These are phyloP conservation scores for Anarhynchus alexandrinus DNA, from an alignment of 2,113 vertebrate genomes.

Conservation along the genomic window DNA sequence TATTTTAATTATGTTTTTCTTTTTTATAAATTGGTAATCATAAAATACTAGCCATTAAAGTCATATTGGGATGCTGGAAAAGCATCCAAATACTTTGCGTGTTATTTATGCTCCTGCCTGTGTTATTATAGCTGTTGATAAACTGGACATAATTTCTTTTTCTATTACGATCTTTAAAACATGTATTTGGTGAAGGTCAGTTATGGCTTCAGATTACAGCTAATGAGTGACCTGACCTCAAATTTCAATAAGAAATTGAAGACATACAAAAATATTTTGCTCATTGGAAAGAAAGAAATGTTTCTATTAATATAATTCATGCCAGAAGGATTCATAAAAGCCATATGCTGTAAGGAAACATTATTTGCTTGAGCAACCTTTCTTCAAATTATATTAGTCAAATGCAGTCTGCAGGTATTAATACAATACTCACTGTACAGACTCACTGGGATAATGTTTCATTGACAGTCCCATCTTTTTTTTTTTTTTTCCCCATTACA, in stretches of 20 bases:
- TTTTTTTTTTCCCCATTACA: not conserved
- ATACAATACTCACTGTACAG: conserved; percentile 42
- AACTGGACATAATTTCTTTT: conserved; percentile 29
- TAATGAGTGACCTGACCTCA: conserved; percentile 67
- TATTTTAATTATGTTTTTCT: conserved; percentile 64
- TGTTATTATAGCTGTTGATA: conserved; percentile 27
- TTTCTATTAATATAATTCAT: conserved; percentile 64
- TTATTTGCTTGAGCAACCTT: conserved; percentile 52
- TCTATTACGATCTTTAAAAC: conserved; percentile 55
- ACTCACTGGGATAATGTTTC: conserved; percentile 62
- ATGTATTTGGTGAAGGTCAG: conserved; percentile 78
- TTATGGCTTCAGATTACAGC: conserved; percentile 78
- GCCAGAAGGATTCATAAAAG: conserved; percentile 67
- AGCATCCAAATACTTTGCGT: conserved; percentile 34
- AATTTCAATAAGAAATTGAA: conserved; percentile 68
- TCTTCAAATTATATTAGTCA: conserved; percentile 48
- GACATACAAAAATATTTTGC: conserved; percentile 78
- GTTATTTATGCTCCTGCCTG: conserved; percentile 58
- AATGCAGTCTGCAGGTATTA: conserved; percentile 42
- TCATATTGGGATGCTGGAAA: conserved; percentile 64
- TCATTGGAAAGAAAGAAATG: conserved; percentile 66
- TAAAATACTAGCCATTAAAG: conserved; percentile 77
- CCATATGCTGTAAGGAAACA: conserved; percentile 56
- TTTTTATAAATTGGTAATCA: conserved; percentile 76
- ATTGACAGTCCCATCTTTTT: conserved; percentile 50